A percentile compares a stretch with the other conserved stretches of the same genome.
Evolutionary conservation across 2,888 invertebrate genomes (phyloP).

Genomic region (Linnaemya vulpina): DNA sequence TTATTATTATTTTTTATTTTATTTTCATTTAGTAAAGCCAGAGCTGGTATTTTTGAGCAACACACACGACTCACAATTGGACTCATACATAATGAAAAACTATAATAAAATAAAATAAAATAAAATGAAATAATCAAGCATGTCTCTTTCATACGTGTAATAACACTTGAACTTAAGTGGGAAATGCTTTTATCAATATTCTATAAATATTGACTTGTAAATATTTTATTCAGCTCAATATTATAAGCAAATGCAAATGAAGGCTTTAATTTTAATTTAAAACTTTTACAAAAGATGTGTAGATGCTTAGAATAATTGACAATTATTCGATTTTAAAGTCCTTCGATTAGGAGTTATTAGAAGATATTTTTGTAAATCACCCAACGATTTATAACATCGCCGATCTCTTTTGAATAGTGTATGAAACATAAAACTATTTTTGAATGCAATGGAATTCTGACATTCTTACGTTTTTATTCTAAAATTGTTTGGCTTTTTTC

Average conservation of each 20-base stretch:
- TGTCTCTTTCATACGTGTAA: neutral
- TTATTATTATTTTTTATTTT: neutral
- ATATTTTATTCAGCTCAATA: neutral
- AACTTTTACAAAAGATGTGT: neutral
- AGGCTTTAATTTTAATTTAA: constrained; percentile 1
- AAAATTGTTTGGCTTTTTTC: too few relatives aligned
- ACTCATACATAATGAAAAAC: neutral
- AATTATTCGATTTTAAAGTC: too few relatives aligned
- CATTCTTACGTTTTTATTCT: too few relatives aligned
- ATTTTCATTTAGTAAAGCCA: neutral
- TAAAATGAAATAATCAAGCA: neutral
- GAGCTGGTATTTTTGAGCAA: neutral
- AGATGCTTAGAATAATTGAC: neutral
- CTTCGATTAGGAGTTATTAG: neutral
- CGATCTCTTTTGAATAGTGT: too few relatives aligned
- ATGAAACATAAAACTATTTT: too few relatives aligned
- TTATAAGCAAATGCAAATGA: constrained; percentile 7
- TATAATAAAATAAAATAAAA: neutral
- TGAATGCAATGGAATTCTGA: too few relatives aligned
- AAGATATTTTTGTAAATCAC: neutral
- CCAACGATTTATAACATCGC: too few relatives aligned
- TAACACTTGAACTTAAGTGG: neutral
- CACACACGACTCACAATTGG: neutral
- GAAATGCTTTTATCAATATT: neutral
- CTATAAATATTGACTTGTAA: neutral